Percentiles rank a stretch among this genome's conserved stretches.
These are phyloP conservation scores for Plemyria rubiginata DNA, from an alignment of 2,888 invertebrate genomes.

Conservation along the genomic window DNA sequence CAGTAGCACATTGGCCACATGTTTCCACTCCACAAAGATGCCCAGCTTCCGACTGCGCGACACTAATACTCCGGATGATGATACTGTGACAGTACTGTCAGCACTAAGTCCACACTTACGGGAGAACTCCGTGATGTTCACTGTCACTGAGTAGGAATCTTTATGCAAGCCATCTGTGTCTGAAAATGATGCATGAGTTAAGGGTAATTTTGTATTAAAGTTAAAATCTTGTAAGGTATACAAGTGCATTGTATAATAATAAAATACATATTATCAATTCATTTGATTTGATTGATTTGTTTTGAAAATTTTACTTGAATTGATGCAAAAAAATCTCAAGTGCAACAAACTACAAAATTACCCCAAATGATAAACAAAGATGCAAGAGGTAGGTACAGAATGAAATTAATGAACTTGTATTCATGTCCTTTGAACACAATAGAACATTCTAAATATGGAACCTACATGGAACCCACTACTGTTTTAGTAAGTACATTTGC, in stretches of 20 bases:
- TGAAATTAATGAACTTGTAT: slow-evolving; percentile 16
- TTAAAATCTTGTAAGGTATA: background rate
- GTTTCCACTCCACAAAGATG: slow-evolving; percentile 85
- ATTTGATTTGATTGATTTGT: no score
- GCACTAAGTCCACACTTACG: slow-evolving; percentile 86
- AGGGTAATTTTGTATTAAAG: slow-evolving; percentile 30
- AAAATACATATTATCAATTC: no score
- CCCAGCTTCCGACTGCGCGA: slow-evolving; percentile 79
- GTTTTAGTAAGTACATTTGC: slow-evolving; percentile 52
- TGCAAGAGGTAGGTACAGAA: slow-evolving; percentile 16
- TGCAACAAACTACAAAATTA: slow-evolving; percentile 18
- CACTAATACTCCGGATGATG: slow-evolving; percentile 82
- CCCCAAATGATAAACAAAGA: slow-evolving; percentile 19
- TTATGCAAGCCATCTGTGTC: slow-evolving; percentile 77
- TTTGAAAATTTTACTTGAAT: no score
- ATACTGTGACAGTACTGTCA: slow-evolving; percentile 84
- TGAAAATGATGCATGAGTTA: slow-evolving; percentile 59
- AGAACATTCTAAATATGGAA: slow-evolving; percentile 24
- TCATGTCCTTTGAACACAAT: slow-evolving; percentile 28
- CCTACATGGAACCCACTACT: slow-evolving; percentile 1
- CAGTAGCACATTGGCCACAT: slow-evolving; percentile 84
- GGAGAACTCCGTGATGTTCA: slow-evolving; percentile 87
- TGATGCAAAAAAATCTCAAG: no score
- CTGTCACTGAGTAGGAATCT: slow-evolving; percentile 84
- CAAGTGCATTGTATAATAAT: no score